Base-by-base conservation (phyloP, 1,140 invertebrate genomes). In the Pseudomyrmex cubaensis region DNA sequence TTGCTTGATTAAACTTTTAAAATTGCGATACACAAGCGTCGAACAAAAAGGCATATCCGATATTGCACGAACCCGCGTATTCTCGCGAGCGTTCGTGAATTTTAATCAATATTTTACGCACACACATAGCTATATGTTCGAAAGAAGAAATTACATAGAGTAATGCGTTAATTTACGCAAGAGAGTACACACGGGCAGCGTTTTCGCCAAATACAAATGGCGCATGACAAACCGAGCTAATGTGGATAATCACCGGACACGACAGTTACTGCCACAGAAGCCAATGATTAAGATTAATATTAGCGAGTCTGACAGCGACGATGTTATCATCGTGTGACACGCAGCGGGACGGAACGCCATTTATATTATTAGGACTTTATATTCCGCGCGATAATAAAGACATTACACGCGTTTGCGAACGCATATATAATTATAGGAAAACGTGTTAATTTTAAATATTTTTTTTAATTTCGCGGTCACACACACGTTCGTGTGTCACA, bases 211-310 rank as follows among this genome's bases (percentile, higher is more conserved):
- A 59, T 80, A 80, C 76, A 80, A 80, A 80, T 72, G 66, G 54
- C 50, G 70, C 76, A 59, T 59, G 76, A 72, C 76, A 80, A 80
- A 80, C 76, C 66, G 17, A 80, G 76, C 76, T 80, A 80, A 80
- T 80, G 56, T 80, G 76, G 76, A 80, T 80, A 80, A 80, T 80
- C 76, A 80, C 76, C 76, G 76, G 76, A 80, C 76, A 80, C 76
- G 54, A 66, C 67, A 80, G 76, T 80, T 80, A 80, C 66, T 70
- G 76, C 54, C 54, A 67, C 66, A 80, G 76, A 70, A 80, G 76
- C 76, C 76, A 72, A 80, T 80, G 76, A 80, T 80, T 80, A 80
- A 80, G 76, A 80, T 80, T 80, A 80, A 80, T 80, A 80, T 80
- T 80, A 80, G 76, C 76, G 76, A 80, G 66, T 80, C 64, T 80